Percentiles rank a stretch among this genome's conserved stretches.
Evolutionary conservation across 2,113 vertebrate species (phyloP).

Genomic region (Phalacrocorax aristotelis): DNA sequence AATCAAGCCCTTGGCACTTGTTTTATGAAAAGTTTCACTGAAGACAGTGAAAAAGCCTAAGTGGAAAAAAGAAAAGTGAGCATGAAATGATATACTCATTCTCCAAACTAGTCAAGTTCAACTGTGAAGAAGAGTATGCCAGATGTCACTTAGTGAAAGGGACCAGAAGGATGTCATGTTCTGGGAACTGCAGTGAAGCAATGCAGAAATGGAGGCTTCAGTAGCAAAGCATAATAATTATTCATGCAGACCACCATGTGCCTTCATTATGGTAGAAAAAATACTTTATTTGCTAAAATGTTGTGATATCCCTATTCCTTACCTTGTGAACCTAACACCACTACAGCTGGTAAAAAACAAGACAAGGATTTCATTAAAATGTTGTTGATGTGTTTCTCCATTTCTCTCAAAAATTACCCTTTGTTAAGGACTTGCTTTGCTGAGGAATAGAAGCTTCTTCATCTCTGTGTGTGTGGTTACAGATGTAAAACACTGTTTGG

Average conservation of each 20-base stretch:
- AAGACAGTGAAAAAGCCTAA: not conserved
- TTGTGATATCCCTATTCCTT: not conserved
- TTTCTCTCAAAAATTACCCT: not conserved
- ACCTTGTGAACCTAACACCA: not conserved
- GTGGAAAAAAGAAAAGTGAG: not conserved
- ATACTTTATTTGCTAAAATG: not conserved
- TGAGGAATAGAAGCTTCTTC: not conserved
- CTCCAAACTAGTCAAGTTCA: not conserved
- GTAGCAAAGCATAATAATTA: not conserved
- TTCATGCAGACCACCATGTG: rapidly evolving
- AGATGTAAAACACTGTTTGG: not conserved
- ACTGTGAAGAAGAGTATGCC: not conserved
- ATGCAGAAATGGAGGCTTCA: not conserved
- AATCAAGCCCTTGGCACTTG: rapidly evolving
- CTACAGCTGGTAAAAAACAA: not conserved
- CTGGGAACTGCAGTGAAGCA: not conserved
- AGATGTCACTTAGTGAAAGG: not conserved
- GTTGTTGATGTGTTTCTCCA: not conserved
- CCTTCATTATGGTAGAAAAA: not conserved
- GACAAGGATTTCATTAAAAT: not conserved
- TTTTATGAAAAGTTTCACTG: not conserved
- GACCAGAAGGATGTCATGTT: not conserved
- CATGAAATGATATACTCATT: not conserved
- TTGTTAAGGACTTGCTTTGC: not conserved
- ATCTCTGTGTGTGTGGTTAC: not conserved